These are phyloP conservation scores for Antitype chi DNA, from an alignment of 2,888 invertebrate genomes.

Conservation along the genomic window DNA sequence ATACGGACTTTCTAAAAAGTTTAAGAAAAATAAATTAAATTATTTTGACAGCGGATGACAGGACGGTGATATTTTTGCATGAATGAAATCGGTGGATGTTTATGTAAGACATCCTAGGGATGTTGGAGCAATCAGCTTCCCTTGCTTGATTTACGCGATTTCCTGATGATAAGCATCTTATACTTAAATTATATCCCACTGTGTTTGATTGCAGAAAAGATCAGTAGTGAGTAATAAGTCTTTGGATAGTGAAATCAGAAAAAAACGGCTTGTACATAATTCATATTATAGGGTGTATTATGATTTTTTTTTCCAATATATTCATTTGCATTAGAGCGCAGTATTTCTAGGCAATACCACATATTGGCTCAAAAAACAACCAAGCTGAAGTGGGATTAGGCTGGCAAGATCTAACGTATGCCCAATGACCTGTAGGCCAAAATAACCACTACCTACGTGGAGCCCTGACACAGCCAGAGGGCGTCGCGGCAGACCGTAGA, in stretches of 20 bases:
- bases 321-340: no score
- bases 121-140: conserved; percentile 51
- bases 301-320: no score
- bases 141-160: conserved; percentile 41
- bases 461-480: no score
- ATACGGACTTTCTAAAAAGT: conserved; percentile 68
- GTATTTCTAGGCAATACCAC: no score
- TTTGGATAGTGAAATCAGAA: not conserved
- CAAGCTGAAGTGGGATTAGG: no score
- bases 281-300: no score
- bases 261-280: no score
- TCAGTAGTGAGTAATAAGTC: not conserved
- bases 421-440: no score
- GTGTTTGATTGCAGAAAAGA: not conserved
- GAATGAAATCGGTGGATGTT: conserved; percentile 33
- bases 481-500: no score
- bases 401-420: no score
- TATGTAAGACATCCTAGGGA: conserved; percentile 58
- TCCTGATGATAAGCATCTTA: conserved; percentile 58
- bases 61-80: conserved; percentile 50
- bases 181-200: conserved; percentile 12
- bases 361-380: no score
- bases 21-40: conserved; percentile 45
- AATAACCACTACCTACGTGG: no score
- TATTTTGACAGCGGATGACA: conserved; percentile 49